phyloP scores from a whole-genome alignment of 2,888 invertebrate genomes.

The Monopis laevigella region DNA sequence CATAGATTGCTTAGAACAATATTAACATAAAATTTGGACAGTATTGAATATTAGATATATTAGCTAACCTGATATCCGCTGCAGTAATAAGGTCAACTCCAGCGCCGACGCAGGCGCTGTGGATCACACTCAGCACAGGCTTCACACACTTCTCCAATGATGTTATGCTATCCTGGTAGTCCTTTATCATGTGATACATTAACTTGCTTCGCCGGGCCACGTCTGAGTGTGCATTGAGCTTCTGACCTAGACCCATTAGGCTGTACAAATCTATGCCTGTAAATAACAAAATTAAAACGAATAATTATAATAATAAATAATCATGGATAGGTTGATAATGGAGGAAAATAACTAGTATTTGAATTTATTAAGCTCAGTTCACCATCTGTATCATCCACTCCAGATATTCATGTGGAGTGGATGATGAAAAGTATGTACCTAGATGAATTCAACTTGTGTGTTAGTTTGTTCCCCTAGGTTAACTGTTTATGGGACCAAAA shows the following conservation, averaged over 20 bases:
- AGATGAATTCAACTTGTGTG: no score
- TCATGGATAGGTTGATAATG: no score
- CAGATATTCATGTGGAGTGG: no score
- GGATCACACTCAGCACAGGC: constrained; percentile 89
- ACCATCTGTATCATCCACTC: no score
- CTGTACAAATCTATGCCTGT: constrained; percentile 79
- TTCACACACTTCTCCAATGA: constrained; percentile 88
- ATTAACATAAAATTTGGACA: no score
- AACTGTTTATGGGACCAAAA: no score
- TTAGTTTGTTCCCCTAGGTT: no score
- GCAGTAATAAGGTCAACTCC: constrained; percentile 90
- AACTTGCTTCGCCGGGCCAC: constrained; percentile 78
- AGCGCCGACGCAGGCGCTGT: constrained; percentile 90
- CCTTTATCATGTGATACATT: constrained; percentile 69
- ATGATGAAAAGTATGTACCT: no score
- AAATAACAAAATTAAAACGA: constrained; percentile 16
- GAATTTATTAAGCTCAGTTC: no score
- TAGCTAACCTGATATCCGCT: constrained; percentile 87
- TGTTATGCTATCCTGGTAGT: constrained; percentile 81
- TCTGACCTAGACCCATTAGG: constrained; percentile 63
- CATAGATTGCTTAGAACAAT: no score
- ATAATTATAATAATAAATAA: not conserved
- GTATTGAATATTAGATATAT: no score
- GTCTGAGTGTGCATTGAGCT: constrained; percentile 74
- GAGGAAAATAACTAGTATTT: no score